Conservation (phyloP, 2,888 invertebrate genomes). For the Xestia ashworthii region DNA sequence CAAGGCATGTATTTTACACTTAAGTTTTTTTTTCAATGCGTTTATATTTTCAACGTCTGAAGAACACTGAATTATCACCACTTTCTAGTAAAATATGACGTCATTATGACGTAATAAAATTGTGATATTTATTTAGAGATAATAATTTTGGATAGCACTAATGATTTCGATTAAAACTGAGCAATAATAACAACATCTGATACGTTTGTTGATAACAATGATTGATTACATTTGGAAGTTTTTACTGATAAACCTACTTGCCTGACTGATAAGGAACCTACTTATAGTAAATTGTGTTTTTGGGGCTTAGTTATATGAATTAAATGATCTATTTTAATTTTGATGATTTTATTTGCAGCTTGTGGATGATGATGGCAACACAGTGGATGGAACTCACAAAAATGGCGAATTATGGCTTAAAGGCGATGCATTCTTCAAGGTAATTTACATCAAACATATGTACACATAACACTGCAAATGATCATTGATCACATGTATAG, state of each 20-base stretch:
- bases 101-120: slow-evolving; percentile 1
- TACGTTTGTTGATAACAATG: slow-evolving; percentile 27
- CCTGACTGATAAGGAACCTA: slow-evolving; percentile 11
- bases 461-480: no score
- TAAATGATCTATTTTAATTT: slow-evolving; percentile 8
- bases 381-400: slow-evolving; percentile 64
- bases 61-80: not conserved
- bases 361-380: slow-evolving; percentile 67
- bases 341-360: slow-evolving; percentile 66
- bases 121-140: not conserved
- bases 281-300: slow-evolving; percentile 2
- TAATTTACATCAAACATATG: slow-evolving; percentile 41
- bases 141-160: not conserved
- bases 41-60: not conserved
- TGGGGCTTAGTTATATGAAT: not conserved
- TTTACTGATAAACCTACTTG: slow-evolving; percentile 13
- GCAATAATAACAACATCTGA: slow-evolving; percentile 4
- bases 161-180: not conserved
- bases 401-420: slow-evolving; percentile 76
- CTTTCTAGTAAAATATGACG: not conserved
- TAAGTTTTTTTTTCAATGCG: not conserved
- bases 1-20: slow-evolving; percentile 60
- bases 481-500: not conserved
- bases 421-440: slow-evolving; percentile 76
- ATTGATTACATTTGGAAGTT: slow-evolving; percentile 25